These are phyloP conservation scores for Pangasius krempfi DNA, from an alignment of 2,797 vertebrate genomes.

Conservation along the genomic window DNA sequence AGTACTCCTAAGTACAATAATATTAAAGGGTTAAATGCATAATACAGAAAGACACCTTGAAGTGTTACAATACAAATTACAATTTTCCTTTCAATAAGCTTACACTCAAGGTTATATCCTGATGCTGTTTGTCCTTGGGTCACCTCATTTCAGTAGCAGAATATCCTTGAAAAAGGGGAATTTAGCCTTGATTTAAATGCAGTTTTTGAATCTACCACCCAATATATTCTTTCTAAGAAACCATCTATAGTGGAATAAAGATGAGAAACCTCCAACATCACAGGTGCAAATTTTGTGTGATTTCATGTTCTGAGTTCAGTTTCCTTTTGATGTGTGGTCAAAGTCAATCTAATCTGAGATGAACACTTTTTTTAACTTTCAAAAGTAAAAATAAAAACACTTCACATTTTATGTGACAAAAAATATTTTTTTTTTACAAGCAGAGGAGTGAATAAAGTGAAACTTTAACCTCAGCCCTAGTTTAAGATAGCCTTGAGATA, in stretches of 20 bases:
- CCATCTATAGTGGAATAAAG: neutral
- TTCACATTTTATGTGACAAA: neutral
- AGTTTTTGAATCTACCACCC: constrained; percentile 7
- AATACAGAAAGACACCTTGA: constrained; percentile 1
- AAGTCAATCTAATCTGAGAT: neutral
- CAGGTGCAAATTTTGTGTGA: neutral
- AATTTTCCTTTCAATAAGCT: constrained; percentile 33
- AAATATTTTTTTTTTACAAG: neutral
- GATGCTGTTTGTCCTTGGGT: constrained; percentile 27
- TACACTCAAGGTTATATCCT: constrained; percentile 39
- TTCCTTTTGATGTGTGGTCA: neutral
- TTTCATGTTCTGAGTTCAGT: neutral
- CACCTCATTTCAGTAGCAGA: constrained; percentile 23
- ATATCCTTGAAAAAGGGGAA: constrained; percentile 31
- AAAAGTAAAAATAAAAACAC: neutral
- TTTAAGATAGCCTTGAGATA: neutral
- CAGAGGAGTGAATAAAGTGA: neutral
- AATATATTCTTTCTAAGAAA: constrained; percentile 5
- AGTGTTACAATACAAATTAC: neutral
- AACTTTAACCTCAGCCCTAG: neutral
- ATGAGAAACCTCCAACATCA: neutral
- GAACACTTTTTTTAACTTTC: neutral
- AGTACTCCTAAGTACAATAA: neutral
- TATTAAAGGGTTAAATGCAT: neutral
- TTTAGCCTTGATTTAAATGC: constrained; percentile 25